Percentiles rank a stretch among this genome's conserved stretches.
Evolutionary conservation across 2,797 vertebrate species (phyloP).

Genomic region (Argya squamiceps): DNA sequence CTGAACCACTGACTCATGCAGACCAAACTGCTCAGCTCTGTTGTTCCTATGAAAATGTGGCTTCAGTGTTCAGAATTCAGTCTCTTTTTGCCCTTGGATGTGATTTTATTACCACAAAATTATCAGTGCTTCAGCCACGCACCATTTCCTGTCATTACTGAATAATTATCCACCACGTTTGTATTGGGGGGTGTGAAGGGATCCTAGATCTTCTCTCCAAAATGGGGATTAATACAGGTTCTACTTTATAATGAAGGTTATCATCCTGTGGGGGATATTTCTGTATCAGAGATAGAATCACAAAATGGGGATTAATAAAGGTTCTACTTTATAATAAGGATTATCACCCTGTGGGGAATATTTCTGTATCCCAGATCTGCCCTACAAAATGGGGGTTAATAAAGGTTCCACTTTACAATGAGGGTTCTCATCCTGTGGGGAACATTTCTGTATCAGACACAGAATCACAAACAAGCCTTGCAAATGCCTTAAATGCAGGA

Average conservation of each 20-base stretch:
- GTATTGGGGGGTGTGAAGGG: neutral
- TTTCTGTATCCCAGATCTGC: neutral
- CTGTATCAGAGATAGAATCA: neutral
- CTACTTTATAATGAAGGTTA: neutral
- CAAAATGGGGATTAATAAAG: neutral
- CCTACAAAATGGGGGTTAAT: neutral
- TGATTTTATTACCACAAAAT: neutral
- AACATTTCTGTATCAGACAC: neutral
- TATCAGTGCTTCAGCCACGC: neutral
- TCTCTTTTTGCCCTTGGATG: neutral
- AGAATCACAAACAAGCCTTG: neutral
- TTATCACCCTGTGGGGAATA: neutral
- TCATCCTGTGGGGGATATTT: neutral
- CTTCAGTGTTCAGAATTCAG: neutral
- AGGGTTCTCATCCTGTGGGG: neutral
- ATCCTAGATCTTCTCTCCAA: neutral
- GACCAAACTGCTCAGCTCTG: neutral
- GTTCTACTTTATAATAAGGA: neutral
- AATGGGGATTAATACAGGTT: neutral
- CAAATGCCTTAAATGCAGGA: neutral
- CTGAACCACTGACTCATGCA: constrained; percentile 44
- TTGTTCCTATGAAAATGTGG: neutral
- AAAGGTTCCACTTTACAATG: neutral
- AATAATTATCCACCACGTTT: neutral
- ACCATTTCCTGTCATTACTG: neutral